Evolutionary conservation across 2,113 vertebrate genomes (phyloP).

Genomic region (Bos javanicus): DNA sequence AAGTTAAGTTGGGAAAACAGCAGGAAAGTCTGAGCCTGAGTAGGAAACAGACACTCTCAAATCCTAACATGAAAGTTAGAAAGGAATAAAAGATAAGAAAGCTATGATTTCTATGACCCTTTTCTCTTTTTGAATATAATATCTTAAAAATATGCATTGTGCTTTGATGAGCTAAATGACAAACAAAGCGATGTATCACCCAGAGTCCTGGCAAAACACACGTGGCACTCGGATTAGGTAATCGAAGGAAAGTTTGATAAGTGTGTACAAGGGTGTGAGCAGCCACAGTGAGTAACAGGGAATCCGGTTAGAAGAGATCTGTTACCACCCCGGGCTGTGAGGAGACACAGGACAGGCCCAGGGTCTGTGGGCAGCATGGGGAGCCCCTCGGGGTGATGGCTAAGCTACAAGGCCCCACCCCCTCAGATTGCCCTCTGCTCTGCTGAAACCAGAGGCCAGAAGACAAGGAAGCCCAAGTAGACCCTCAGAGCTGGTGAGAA

Average conservation of each 20-base stretch:
- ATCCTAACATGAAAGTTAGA: background rate
- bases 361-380: fast-evolving
- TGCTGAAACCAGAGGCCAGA: background rate
- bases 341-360: background rate
- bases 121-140: background rate
- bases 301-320: background rate
- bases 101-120: background rate
- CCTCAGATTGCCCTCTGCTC: background rate
- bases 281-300: too few relatives aligned
- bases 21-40: background rate
- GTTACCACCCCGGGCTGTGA: background rate
- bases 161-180: background rate
- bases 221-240: background rate
- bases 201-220: background rate
- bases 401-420: background rate
- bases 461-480: background rate
- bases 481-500: background rate
- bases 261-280: background rate
- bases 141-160: background rate
- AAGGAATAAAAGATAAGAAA: background rate
- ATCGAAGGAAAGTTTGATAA: background rate
- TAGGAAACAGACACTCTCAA: conserved; percentile 3
- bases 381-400: background rate
- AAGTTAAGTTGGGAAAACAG: background rate
- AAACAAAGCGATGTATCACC: background rate